Evolutionary conservation across 2,888 invertebrate genomes (phyloP).

Genomic region (Patella depressa): DNA sequence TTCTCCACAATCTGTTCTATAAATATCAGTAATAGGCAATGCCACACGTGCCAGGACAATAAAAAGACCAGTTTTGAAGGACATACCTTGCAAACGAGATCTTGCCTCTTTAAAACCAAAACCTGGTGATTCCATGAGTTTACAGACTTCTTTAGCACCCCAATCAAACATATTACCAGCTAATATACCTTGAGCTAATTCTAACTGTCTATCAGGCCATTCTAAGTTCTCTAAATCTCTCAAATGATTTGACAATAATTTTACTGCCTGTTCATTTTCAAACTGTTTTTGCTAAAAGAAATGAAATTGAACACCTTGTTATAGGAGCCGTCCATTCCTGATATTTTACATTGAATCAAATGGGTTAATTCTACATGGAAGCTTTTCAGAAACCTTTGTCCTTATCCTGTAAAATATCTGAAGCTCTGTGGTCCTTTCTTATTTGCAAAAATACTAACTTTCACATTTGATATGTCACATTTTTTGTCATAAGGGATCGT

Average conservation of each 20-base stretch:
- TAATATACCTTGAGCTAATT: constrained; percentile 75
- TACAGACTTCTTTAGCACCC: constrained; percentile 92
- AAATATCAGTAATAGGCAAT: no score
- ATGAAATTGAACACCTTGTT: neutral
- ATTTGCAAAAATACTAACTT: no score
- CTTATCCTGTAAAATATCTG: no score
- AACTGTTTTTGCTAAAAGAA: constrained; percentile 82
- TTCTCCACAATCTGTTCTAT: no score
- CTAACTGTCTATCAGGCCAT: constrained; percentile 71
- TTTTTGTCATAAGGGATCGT: no score
- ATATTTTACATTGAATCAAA: no score
- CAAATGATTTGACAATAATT: constrained; percentile 79
- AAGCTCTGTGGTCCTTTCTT: no score
- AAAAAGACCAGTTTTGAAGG: neutral
- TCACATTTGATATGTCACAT: no score
- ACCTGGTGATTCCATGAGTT: constrained; percentile 81
- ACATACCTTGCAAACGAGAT: constrained; percentile 81
- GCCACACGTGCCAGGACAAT: no score
- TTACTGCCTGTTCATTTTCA: constrained; percentile 88
- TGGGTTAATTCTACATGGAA: no score
- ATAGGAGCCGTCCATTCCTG: no score
- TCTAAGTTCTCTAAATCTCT: constrained; percentile 80
- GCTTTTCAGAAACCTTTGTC: no score
- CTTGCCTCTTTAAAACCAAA: constrained; percentile 89
- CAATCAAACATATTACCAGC: constrained; percentile 97